Evolutionary conservation across 1,140 invertebrate species (phyloP), one percentile per base, ranked within the genome.

Genomic region (Lithobius niger): DNA sequence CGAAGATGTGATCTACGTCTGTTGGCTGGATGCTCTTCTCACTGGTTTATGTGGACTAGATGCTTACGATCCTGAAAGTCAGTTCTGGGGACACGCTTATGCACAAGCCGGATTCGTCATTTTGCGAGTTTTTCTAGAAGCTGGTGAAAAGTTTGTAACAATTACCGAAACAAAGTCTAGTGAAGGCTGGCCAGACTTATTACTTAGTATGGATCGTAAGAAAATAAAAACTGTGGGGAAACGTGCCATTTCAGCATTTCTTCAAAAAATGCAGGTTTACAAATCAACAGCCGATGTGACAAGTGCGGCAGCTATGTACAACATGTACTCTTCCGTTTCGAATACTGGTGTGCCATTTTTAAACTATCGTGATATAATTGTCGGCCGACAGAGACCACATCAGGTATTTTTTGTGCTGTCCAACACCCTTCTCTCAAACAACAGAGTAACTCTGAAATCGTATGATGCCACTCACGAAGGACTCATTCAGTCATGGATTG

Each of bases 21-120:
- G 94, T 73, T 97, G 94, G 94, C 69, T 97, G 16, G 82, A 79
- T 57, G 71, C 96, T 62, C 73, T 91, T 40, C 88, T 86, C 77
- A 82, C 81, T 64, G 93, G 89, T 3, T 80, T 84, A 56, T 84
- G 82, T 64, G 84, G 86, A 6, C 76, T 94, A 18, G 92, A 96
- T 71, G 87, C 92, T 80, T 97, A 92, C 71, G 82, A 90, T 60
- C 88, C 91, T 1, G 75, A 82, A 25, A 84, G 84, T 0, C 77
- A 84, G 56, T 76, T 79, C n/a, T 97, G 92, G 92, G 71, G 50
- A 10, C 57, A 91, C 77, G 87, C 88, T 18, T 89, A 94, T 68
- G 82, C 84, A 25, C 83, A 87, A 66, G 90, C 91, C 0, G 78
- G 91, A 40, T 96, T 83, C 70, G 91, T 90, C 0, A 79, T 97